These are phyloP conservation scores for Solea solea DNA, from an alignment of 2,113 vertebrate genomes.

Conservation along the genomic window DNA sequence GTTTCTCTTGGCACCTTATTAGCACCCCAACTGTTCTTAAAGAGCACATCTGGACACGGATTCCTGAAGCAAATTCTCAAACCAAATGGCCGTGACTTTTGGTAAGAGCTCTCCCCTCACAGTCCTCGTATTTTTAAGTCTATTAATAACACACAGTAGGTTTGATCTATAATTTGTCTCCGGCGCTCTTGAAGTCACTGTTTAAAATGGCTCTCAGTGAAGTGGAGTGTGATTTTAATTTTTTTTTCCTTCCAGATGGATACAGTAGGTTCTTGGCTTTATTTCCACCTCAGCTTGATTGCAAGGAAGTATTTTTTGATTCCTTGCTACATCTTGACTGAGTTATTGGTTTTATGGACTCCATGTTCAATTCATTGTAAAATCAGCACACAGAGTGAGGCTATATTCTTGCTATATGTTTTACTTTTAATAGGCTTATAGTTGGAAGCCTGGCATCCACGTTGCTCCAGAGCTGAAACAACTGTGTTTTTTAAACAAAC, in stretches of 20 bases:
- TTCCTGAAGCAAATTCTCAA: constrained; percentile 32
- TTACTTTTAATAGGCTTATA: neutral
- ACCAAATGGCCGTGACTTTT: constrained; percentile 54
- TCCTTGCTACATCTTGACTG: neutral
- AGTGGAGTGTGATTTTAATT: neutral
- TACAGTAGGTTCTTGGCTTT: constrained; percentile 28
- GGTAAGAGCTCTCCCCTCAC: constrained; percentile 24
- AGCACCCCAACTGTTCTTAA: constrained; percentile 61
- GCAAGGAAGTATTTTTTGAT: constrained; percentile 1
- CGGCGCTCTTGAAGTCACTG: constrained; percentile 8
- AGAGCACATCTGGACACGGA: constrained; percentile 69
- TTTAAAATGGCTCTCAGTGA: constrained; percentile 12
- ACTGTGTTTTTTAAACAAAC: too few relatives aligned
- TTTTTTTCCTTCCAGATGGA: constrained; percentile 44
- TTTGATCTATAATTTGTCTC: constrained; percentile 36
- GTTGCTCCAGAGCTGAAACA: neutral
- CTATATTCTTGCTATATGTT: neutral
- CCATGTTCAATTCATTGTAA: constrained; percentile 1
- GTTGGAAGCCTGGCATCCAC: neutral
- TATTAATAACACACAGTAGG: constrained; percentile 51
- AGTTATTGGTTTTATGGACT: neutral
- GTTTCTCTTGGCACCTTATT: constrained; percentile 78
- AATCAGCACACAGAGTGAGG: constrained; percentile 5
- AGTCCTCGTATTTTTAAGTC: constrained; percentile 51
- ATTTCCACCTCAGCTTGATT: constrained; percentile 18